Conservation (phyloP, 2,113 vertebrate genomes). For the Lamprologus sp. region DNA sequence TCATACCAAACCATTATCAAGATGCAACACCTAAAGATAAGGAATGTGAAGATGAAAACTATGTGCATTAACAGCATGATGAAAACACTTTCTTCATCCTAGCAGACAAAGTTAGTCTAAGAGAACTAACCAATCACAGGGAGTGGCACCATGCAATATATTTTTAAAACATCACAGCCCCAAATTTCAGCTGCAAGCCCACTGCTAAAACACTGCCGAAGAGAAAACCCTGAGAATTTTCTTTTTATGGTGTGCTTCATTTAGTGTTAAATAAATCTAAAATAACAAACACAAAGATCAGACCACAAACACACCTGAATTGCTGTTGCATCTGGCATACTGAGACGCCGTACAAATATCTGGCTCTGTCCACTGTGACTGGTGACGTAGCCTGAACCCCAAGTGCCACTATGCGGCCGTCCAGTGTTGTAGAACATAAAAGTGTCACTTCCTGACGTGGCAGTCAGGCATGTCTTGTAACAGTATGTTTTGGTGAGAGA, state of each 20-base stretch:
- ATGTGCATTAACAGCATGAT: not conserved
- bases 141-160: not conserved
- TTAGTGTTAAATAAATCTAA: not conserved
- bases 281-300: constrained; percentile 4
- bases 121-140: not conserved
- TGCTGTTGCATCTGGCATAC: constrained; percentile 77
- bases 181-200: constrained; percentile 10
- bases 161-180: not conserved
- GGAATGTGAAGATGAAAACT: not conserved
- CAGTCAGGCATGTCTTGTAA: constrained; percentile 93
- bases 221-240: not conserved
- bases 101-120: not conserved
- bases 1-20: not conserved
- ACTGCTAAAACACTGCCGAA: not conserved
- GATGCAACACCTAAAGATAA: not conserved
- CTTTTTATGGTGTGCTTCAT: not conserved
- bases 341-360: constrained; percentile 87
- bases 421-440: constrained; percentile 99
- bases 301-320: constrained; percentile 68
- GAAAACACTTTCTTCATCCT: not conserved
- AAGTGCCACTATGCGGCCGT: constrained; percentile 82
- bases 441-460: constrained; percentile 92
- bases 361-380: constrained; percentile 88
- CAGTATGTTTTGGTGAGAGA: constrained; percentile 97
- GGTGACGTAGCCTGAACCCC: constrained; percentile 85